Evolutionary conservation across 2,888 invertebrate genomes (phyloP).

Genomic region (Chironomus riparius): DNA sequence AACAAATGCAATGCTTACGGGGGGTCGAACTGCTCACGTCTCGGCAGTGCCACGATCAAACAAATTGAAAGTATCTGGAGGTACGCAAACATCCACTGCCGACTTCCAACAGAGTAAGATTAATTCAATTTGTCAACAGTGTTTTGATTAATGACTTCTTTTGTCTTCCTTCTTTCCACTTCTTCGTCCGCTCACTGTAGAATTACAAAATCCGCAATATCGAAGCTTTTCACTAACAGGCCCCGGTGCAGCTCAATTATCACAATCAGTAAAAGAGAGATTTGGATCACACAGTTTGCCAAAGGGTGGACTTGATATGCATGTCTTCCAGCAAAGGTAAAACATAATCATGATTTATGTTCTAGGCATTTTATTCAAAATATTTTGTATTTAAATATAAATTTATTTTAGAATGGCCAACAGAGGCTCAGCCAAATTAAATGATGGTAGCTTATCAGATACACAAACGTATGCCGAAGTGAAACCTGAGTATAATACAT

Average conservation of each 20-base stretch:
- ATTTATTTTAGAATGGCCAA: constrained; percentile 42
- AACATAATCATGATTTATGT: neutral
- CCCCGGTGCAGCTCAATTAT: constrained; percentile 75
- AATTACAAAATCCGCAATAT: constrained; percentile 52
- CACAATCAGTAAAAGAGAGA: constrained; percentile 78
- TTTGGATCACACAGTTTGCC: constrained; percentile 74
- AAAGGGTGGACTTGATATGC: constrained; percentile 58
- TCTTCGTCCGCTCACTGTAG: neutral
- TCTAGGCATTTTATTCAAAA: neutral
- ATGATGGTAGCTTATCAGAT: constrained; percentile 78
- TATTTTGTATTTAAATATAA: neutral
- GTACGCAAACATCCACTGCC: constrained; percentile 78
- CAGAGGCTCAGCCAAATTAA: constrained; percentile 48
- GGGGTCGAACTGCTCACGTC: constrained; percentile 66
- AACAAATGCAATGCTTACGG: constrained; percentile 37
- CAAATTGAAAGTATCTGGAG: constrained; percentile 82
- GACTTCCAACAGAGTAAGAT: constrained; percentile 62
- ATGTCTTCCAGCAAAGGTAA: constrained; percentile 48
- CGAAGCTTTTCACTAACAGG: constrained; percentile 80
- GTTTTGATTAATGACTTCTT: neutral
- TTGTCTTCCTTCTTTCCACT: neutral
- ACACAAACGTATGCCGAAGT: constrained; percentile 67
- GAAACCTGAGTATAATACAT: constrained; percentile 71
- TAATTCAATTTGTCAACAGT: constrained; percentile 5
- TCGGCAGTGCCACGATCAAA: constrained; percentile 71